Evolutionary conservation across 2,888 invertebrate genomes (phyloP).

Genomic region (Agonum fuliginosum): DNA sequence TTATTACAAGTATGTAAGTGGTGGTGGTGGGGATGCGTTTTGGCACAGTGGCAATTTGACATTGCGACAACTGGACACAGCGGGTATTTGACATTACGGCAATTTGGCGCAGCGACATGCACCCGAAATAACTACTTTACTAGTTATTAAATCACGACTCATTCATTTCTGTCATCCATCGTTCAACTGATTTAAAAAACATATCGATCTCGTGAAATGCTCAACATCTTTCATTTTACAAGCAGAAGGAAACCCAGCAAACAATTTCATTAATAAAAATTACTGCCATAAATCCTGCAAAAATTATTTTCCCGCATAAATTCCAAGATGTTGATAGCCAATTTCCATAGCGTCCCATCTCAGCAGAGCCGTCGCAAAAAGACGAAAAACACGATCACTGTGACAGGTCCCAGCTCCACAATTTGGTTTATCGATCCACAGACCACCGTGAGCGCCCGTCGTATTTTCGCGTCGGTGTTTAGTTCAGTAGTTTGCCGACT

Average conservation of each 20-base stretch:
- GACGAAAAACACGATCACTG: conserved; percentile 25
- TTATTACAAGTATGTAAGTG: too few relatives aligned
- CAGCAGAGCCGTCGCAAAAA: background rate
- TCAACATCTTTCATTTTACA: background rate
- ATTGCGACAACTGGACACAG: too few relatives aligned
- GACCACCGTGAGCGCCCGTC: background rate
- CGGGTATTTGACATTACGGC: too few relatives aligned
- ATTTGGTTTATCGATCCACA: conserved; percentile 53
- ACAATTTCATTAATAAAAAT: conserved; percentile 15
- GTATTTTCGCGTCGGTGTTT: conserved; percentile 46
- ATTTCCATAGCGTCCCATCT: background rate
- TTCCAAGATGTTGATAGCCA: conserved; percentile 34
- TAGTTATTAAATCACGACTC: too few relatives aligned
- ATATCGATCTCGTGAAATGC: too few relatives aligned
- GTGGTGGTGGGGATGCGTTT: too few relatives aligned
- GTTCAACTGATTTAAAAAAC: too few relatives aligned
- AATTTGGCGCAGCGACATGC: too few relatives aligned
- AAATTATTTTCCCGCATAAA: conserved; percentile 18
- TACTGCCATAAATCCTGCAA: background rate
- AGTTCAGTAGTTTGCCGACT: conserved; percentile 55
- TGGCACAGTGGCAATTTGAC: too few relatives aligned
- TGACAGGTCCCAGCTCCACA: conserved; percentile 47
- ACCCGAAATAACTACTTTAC: too few relatives aligned
- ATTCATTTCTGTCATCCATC: too few relatives aligned
- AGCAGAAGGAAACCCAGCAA: background rate